A percentile compares a stretch with the other conserved stretches of the same genome.
Conservation (phyloP, 2,888 invertebrate genomes). For the Apamea anceps region DNA sequence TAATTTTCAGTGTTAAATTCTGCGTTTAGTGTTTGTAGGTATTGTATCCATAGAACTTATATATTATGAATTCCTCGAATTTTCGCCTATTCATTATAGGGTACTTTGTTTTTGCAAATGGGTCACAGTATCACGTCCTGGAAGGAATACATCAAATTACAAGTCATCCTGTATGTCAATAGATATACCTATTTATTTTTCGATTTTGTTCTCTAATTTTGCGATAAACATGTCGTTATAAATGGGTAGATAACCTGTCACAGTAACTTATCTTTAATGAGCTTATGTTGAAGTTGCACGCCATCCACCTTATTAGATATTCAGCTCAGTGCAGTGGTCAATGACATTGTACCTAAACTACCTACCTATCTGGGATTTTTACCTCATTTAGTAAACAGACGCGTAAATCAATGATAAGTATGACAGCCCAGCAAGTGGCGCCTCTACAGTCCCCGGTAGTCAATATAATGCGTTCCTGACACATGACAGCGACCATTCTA, state of each 20-base stretch:
- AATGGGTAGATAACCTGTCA: slow-evolving; percentile 5
- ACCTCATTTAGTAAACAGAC: background rate
- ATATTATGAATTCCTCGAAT: background rate
- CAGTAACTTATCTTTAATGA: slow-evolving; percentile 2
- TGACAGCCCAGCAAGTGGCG: background rate
- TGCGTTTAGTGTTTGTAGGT: background rate
- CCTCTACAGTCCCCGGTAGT: background rate
- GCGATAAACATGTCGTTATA: slow-evolving; percentile 1
- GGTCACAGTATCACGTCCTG: too few species aligned
- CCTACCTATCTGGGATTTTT: background rate
- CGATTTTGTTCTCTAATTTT: background rate
- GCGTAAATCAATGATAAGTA: background rate
- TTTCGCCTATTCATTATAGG: too few species aligned
- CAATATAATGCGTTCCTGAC: too few species aligned
- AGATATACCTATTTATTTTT: too few species aligned
- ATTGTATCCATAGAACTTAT: background rate
- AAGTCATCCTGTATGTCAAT: too few species aligned
- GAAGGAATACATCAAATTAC: too few species aligned
- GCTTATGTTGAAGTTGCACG: background rate
- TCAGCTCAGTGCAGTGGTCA: slow-evolving; percentile 17
- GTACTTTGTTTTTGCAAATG: too few species aligned
- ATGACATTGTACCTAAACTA: slow-evolving; percentile 10
- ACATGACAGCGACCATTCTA: too few species aligned
- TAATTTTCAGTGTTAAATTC: background rate
- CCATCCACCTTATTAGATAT: slow-evolving; percentile 7